phyloP scores from a whole-genome alignment of 2,888 invertebrate genomes.

The Aspidiotus destructor region DNA sequence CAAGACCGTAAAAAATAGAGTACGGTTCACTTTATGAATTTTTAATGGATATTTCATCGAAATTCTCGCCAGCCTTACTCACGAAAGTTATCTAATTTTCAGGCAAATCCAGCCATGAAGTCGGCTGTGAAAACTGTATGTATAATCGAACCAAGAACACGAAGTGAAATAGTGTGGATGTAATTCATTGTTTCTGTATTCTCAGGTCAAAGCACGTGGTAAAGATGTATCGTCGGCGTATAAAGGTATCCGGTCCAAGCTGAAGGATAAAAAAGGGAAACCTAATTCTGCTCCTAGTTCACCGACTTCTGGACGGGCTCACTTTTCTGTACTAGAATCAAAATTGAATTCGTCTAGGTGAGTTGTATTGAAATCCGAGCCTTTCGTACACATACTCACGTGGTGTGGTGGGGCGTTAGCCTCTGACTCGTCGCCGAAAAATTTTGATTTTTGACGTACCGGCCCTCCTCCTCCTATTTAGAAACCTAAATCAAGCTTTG shows the following conservation, averaged over 20 bases:
- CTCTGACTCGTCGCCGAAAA: neutral
- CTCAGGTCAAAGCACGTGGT: conserved; percentile 60
- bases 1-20: conserved; percentile 80
- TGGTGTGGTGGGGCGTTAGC: too few relatives aligned
- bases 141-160: conserved; percentile 39
- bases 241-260: conserved; percentile 61
- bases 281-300: conserved; percentile 58
- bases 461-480: neutral
- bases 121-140: conserved; percentile 89
- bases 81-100: conserved; percentile 41
- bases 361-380: conserved; percentile 1
- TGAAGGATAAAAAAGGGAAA: conserved; percentile 38
- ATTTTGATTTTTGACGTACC: neutral
- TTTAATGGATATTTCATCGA: conserved; percentile 25
- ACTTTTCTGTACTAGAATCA: conserved; percentile 22
- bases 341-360: conserved; percentile 25
- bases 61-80: neutral
- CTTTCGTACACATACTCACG: neutral
- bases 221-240: conserved; percentile 68
- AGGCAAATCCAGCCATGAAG: conserved; percentile 90
- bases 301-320: conserved; percentile 44
- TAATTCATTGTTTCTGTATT: neutral
- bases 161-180: neutral
- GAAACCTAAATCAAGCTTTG: neutral
- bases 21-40: conserved; percentile 41